Base-by-base conservation (phyloP, 2,888 invertebrate species). In the Rhingia rostrata region DNA sequence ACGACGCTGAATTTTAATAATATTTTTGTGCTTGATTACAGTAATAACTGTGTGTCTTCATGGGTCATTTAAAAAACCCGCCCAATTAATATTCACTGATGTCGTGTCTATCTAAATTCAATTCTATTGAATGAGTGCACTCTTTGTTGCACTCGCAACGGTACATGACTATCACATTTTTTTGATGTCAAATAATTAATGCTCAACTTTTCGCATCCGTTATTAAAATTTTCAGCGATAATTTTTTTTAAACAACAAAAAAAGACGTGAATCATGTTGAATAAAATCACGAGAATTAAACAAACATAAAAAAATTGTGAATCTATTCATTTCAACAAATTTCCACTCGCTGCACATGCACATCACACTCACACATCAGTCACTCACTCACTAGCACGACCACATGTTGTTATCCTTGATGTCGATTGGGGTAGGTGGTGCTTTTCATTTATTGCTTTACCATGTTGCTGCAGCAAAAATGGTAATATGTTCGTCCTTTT, bases 311-410 rank as follows among this genome's bases (percentile, higher is more conserved):
- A 22, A 22, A 4, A 10, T 30, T 30, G 10, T 30, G 10, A 49
- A 5, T 2, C 43, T 45, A 45, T 49, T 30, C 3, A 49, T 56
- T 54, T 47, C 14, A 45, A 63, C 37, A 60, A 45, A 67, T 67
- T 56, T 80, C 63, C 58, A 64, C 51, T 70, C 39, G 6, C 41
- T 64, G 47, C 64, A 61, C 70, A 60, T 60, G 30, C 37, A 47
- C 12, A 54, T 12, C 12, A 56, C 60, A 53, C 63, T 32, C n/a
- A 47, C 54, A 69, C 64, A 64, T 81, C 81, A 69, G 43, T 22
- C 53, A 54, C 49, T 32, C 37, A 45, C 32, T 66, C 33, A 9
- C 22, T 45, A 45, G 9, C 51, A 64, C 66, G 43, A 51, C 51
- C 49, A 12, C 45, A 74, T 14, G 53, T 32, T 22, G 61, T 35